Base-by-base conservation (phyloP, 2,797 vertebrate genomes). In the Dicrostonyx torquatus region DNA sequence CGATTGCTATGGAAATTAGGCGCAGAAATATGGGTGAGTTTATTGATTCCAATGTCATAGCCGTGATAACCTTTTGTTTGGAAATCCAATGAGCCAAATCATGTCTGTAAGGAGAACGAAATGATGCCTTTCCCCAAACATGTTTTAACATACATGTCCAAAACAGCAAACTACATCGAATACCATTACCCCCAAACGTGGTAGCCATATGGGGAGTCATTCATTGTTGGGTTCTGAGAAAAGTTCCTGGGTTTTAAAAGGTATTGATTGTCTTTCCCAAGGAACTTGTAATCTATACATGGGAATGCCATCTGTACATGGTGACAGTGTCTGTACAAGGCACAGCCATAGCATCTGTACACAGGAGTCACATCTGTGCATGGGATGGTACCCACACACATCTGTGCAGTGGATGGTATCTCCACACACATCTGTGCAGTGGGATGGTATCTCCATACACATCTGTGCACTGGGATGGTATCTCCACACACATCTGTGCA, bases 11-110 rank as follows among this genome's bases (percentile, higher is more conserved):
- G 72, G 76, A 68, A 79, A 6, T 11, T 34, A 3, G 4, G 15
- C 68, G 14, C 8, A n/a, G 45, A 93, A 85, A 79, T 84, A 37
- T 86, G 92, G 31, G 68, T 91, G 62, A 40, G 68, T 86, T 89
- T 87, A 84, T 87, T 12, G n/a, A 76, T 26, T 93, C 66, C 5
- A 58, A 40, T 2, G 1, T 92, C 91, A 8, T 55, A 58, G 48
- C 34, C 20, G 0, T 53, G 8, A 75, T 82, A 62, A 88, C 29
- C 0, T 34, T 60, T 73, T 58, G 64, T 76, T 91, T 58, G 40
- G 4, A 83, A 89, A 58, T 58, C 53, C 29, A 34, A 0, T 55
- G 29, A 31, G n/a, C 60, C 72, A 73, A 55, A 37, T 80, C 85
- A 24, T 78, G n/a, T 80, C 87, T 88, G 70, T 31, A 89, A 13